Evolutionary conservation across 2,797 vertebrate genomes (phyloP).

Genomic region (Intellagama lesueurii): DNA sequence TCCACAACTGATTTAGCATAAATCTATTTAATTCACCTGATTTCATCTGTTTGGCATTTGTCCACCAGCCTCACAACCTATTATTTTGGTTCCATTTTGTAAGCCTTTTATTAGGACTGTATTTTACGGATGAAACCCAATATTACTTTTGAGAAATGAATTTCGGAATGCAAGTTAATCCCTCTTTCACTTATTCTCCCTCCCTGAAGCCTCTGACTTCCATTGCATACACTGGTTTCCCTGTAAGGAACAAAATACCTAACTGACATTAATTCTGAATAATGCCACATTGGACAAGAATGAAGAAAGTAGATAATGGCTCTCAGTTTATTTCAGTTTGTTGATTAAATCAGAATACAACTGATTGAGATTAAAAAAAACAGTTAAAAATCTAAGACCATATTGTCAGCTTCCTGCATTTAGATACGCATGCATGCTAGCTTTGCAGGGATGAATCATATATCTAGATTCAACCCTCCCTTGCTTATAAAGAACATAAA

Average conservation of each 20-base stretch:
- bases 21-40: not conserved
- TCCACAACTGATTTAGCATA: not conserved
- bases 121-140: slow-evolving; percentile 2
- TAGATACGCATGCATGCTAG: not conserved
- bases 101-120: not conserved
- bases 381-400: not conserved
- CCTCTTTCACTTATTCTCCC: not conserved
- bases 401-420: not conserved
- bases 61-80: not conserved
- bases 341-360: not conserved
- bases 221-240: not conserved
- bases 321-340: not conserved
- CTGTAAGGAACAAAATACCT: not conserved
- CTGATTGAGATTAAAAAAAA: not conserved
- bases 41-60: not conserved
- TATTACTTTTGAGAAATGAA: slow-evolving; percentile 20
- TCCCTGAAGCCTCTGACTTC: not conserved
- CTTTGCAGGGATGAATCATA: not conserved
- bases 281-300: not conserved
- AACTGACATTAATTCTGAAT: not conserved
- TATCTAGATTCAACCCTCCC: not conserved
- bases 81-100: slow-evolving; percentile 32
- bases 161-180: not conserved
- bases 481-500: slow-evolving; percentile 17
- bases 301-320: not conserved